phyloP scores from a whole-genome alignment of 2,888 invertebrate genomes.

The Drosophila pseudotakahashii region DNA sequence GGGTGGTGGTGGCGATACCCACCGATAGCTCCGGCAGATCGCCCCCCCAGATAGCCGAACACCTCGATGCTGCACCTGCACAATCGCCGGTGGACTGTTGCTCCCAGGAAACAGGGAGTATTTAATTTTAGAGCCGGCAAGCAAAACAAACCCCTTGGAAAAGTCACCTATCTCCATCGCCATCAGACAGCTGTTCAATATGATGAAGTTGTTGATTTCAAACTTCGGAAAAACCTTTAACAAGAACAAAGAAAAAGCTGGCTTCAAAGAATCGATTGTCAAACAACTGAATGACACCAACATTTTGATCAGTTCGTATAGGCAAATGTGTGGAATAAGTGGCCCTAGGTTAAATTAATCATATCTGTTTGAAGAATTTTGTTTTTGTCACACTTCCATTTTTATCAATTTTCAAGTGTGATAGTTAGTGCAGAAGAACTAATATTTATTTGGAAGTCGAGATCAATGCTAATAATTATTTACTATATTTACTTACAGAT shows the following conservation, averaged over 20 bases:
- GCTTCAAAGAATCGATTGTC: background rate
- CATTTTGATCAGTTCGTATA: no score
- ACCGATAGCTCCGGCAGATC: background rate
- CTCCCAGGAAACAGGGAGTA: background rate
- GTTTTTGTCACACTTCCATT: constrained; percentile 6
- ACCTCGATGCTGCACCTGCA: constrained; percentile 31
- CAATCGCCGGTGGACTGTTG: constrained; percentile 18
- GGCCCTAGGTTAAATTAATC: background rate
- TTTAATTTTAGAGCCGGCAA: constrained; percentile 6
- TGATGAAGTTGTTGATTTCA: background rate
- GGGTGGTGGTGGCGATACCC: background rate
- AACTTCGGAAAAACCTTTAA: background rate
- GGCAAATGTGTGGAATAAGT: background rate
- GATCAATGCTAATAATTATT: no score
- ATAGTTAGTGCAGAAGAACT: background rate
- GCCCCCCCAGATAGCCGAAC: constrained; percentile 2
- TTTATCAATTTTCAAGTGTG: background rate
- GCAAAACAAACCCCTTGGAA: constrained; percentile 33
- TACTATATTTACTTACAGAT: no score
- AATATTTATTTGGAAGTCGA: no score
- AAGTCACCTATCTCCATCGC: background rate
- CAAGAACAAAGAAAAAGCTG: background rate
- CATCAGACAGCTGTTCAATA: background rate
- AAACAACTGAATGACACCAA: background rate
- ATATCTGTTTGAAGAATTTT: background rate